Evolutionary conservation across 1,140 invertebrate genomes (phyloP).

Genomic region (Cardiocondyla obscurior): DNA sequence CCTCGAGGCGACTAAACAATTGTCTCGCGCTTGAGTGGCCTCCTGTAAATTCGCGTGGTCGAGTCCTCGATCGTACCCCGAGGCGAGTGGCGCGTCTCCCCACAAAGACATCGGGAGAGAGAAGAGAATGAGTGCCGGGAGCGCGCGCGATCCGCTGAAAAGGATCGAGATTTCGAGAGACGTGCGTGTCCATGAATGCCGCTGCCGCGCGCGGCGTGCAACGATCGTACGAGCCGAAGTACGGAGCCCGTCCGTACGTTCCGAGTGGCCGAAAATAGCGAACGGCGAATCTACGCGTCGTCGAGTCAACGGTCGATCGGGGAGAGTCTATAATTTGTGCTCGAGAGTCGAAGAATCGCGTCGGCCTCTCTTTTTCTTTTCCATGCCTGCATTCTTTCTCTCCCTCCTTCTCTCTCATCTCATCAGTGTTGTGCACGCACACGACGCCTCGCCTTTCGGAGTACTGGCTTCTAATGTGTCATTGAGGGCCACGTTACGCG

Average conservation of each 20-base stretch:
- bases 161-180: slow-evolving; percentile 64
- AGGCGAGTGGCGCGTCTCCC: slow-evolving; percentile 64
- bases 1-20: slow-evolving; percentile 77
- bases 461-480: slow-evolving; percentile 67
- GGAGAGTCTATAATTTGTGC: slow-evolving; percentile 41
- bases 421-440: slow-evolving; percentile 47
- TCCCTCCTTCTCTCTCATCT: slow-evolving; percentile 24
- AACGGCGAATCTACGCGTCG: slow-evolving; percentile 68
- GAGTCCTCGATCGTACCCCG: slow-evolving; percentile 73
- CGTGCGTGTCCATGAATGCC: slow-evolving; percentile 65
- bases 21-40: slow-evolving; percentile 71
- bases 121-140: slow-evolving; percentile 16
- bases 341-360: slow-evolving; percentile 15
- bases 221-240: slow-evolving; percentile 49
- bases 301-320: slow-evolving; percentile 49
- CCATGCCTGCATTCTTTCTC: slow-evolving; percentile 28
- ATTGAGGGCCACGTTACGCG: slow-evolving; percentile 68
- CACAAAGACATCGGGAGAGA: slow-evolving; percentile 54
- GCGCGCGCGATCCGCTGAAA: slow-evolving; percentile 62
- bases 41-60: slow-evolving; percentile 55
- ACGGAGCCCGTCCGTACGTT: slow-evolving; percentile 45
- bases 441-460: slow-evolving; percentile 57
- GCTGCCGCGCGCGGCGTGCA: slow-evolving; percentile 35
- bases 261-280: slow-evolving; percentile 67
- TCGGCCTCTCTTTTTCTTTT: slow-evolving; percentile 44